These are phyloP conservation scores for Lepetodrilus schrolli DNA, from an alignment of 2,888 invertebrate species.

Conservation along the genomic window DNA sequence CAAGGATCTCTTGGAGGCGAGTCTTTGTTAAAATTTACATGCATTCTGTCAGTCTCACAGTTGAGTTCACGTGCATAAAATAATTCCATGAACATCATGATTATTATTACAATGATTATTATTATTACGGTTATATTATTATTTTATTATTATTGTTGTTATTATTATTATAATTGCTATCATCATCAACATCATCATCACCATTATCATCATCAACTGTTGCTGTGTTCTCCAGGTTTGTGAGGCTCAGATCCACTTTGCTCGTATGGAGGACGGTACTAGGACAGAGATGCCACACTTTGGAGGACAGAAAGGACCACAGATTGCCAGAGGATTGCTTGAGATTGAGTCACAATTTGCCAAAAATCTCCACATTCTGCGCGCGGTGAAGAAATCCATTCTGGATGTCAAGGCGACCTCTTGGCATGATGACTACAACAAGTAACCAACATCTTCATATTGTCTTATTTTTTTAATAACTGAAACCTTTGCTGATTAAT, in stretches of 20 bases:
- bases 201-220: too few species aligned
- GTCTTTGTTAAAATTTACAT: slow-evolving; percentile 1
- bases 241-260: slow-evolving; percentile 91
- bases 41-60: too few species aligned
- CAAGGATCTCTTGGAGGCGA: slow-evolving; percentile 82
- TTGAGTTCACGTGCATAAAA: too few species aligned
- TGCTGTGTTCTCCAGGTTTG: slow-evolving; percentile 80
- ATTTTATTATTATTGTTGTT: too few species aligned
- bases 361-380: slow-evolving; percentile 80
- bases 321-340: slow-evolving; percentile 73
- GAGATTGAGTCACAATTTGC: slow-evolving; percentile 85
- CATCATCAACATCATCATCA: too few species aligned
- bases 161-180: too few species aligned
- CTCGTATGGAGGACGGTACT: slow-evolving; percentile 82
- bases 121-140: too few species aligned
- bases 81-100: too few species aligned
- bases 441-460: too few species aligned
- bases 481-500: too few species aligned
- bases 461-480: too few species aligned
- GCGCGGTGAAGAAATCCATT: slow-evolving; percentile 79
- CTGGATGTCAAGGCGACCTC: slow-evolving; percentile 77
- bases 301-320: slow-evolving; percentile 80
- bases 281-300: slow-evolving; percentile 84
- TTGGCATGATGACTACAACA: slow-evolving; percentile 85
- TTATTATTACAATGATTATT: too few species aligned